Conservation (phyloP, 2,888 invertebrate genomes). For the Spisula solida region DNA sequence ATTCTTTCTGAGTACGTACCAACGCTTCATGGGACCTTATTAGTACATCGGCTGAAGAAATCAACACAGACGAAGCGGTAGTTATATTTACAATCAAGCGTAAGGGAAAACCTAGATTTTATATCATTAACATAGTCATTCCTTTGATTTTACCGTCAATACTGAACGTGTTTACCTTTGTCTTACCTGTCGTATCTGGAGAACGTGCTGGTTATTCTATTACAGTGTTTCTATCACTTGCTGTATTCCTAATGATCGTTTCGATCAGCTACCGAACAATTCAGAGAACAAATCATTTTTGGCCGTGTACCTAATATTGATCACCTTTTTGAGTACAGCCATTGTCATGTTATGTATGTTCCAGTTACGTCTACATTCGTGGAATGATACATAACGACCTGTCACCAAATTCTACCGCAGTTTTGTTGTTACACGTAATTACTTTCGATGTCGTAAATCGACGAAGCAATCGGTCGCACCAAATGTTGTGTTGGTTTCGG, state of each 20-base stretch:
- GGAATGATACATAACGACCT: not conserved
- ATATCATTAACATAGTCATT: slow-evolving; percentile 33
- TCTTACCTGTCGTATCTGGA: slow-evolving; percentile 36
- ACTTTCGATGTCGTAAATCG: not conserved
- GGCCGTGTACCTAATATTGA: slow-evolving; percentile 23
- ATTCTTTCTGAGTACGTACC: slow-evolving; percentile 16
- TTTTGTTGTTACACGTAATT: not conserved
- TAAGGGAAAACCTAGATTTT: slow-evolving; percentile 42
- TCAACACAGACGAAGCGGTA: slow-evolving; percentile 18
- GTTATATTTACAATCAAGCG: slow-evolving; percentile 30
- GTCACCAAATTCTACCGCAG: not conserved
- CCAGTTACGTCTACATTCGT: not conserved
- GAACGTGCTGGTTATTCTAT: slow-evolving; percentile 40
- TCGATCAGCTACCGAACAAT: slow-evolving; percentile 34
- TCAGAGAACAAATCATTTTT: slow-evolving; percentile 32
- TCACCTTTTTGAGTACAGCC: not conserved
- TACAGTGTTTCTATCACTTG: slow-evolving; percentile 43
- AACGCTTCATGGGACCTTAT: slow-evolving; percentile 38
- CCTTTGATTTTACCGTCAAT: slow-evolving; percentile 37
- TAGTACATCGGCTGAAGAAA: not conserved
- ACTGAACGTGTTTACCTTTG: slow-evolving; percentile 39
- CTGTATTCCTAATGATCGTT: slow-evolving; percentile 44
- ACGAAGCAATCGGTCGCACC: not conserved
- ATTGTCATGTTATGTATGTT: slow-evolving; percentile 18
- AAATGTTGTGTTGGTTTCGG: not conserved